Evolutionary conservation across 2,113 vertebrate species (phyloP).

Genomic region (Aegypius monachus): DNA sequence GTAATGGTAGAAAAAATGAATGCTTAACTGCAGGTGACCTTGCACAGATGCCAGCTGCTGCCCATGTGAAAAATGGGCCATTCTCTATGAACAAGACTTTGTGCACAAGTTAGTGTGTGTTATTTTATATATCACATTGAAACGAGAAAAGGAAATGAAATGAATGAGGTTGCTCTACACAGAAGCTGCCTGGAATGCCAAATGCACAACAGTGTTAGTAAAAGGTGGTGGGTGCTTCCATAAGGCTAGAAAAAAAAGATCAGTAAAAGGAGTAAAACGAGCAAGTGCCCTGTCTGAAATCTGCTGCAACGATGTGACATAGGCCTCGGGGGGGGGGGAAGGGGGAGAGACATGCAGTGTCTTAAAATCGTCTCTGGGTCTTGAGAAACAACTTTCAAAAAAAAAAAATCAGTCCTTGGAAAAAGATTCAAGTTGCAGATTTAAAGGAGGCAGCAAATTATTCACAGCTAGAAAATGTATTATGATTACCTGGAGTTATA

Average conservation of each 20-base stretch:
- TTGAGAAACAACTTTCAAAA: not conserved
- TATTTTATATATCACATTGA: not conserved
- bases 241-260: not conserved
- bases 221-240: not conserved
- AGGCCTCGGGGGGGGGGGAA: not conserved
- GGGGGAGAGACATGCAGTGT: accelerated
- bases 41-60: not conserved
- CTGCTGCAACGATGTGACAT: not conserved
- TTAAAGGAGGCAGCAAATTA: not conserved
- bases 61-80: not conserved
- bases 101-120: not conserved
- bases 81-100: not conserved
- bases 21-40: not conserved
- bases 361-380: not conserved
- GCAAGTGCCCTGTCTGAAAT: not conserved
- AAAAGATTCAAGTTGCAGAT: not conserved
- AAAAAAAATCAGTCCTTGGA: not conserved
- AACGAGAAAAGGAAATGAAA: not conserved
- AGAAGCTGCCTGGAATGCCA: not conserved
- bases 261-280: not conserved
- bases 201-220: not conserved
- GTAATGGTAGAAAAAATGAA: not conserved
- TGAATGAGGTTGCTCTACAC: not conserved
- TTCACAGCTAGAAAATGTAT: not conserved
- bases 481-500: not conserved